phyloP scores from a whole-genome alignment of 1,140 invertebrate genomes.

The Zaprionus kolodkinae region DNA sequence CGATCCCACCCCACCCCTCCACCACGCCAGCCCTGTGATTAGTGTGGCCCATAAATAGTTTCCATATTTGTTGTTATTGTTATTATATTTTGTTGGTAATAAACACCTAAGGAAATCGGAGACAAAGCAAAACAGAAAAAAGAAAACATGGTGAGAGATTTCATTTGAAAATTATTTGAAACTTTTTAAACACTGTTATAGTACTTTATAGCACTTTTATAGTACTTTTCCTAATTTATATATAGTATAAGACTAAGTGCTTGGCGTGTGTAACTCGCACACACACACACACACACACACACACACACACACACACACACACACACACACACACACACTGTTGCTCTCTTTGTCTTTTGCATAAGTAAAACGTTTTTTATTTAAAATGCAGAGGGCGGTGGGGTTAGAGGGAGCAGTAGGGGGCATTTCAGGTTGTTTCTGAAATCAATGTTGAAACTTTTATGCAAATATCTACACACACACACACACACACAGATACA shows the following conservation, averaged over 20 bases:
- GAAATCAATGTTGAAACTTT: slow-evolving; percentile 60
- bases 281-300: too few relatives aligned
- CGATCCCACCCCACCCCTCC: too few relatives aligned
- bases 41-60: slow-evolving; percentile 38
- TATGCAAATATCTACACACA: slow-evolving; percentile 55
- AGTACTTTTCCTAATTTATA: too few relatives aligned
- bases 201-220: not conserved
- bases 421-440: slow-evolving; percentile 31
- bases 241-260: too few relatives aligned
- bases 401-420: not conserved
- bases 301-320: too few relatives aligned
- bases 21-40: slow-evolving; percentile 28
- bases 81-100: not conserved
- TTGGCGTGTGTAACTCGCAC: not conserved
- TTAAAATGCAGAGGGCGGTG: slow-evolving; percentile 19
- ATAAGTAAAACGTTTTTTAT: slow-evolving; percentile 59
- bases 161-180: not conserved
- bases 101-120: not conserved
- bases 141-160: slow-evolving; percentile 2
- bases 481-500: not conserved
- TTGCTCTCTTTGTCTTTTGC: slow-evolving; percentile 12
- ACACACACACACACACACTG: not conserved
- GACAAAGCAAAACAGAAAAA: not conserved
- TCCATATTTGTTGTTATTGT: slow-evolving; percentile 12
- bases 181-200: not conserved